Conservation (phyloP, 2,113 vertebrate genomes). For the Pterocles gutturalis region DNA sequence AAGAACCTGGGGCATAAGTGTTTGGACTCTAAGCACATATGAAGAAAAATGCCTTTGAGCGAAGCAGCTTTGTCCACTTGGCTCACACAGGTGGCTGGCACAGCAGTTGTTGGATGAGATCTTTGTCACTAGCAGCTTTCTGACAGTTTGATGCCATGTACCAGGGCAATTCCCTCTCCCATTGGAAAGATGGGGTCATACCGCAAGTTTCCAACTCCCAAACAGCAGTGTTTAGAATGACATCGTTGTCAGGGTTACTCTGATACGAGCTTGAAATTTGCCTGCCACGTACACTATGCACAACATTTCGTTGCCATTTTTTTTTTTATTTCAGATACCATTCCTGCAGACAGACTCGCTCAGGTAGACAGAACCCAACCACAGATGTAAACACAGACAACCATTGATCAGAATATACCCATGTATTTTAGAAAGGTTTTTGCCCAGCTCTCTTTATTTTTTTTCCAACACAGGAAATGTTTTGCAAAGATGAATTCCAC, state of each 20-base stretch:
- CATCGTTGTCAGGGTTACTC: neutral
- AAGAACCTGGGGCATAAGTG: neutral
- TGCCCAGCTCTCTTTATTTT: neutral
- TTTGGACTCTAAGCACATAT: neutral
- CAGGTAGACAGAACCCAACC: neutral
- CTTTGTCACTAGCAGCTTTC: neutral
- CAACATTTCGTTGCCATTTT: neutral
- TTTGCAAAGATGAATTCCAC: neutral
- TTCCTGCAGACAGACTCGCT: neutral
- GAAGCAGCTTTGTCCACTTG: neutral
- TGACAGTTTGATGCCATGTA: neutral
- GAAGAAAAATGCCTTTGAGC: neutral
- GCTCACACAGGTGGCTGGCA: neutral
- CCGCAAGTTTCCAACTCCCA: neutral
- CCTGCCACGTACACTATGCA: neutral
- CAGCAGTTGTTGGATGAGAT: rapidly evolving
- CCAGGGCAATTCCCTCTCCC: neutral
- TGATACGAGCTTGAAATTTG: neutral
- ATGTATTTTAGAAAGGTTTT: neutral
- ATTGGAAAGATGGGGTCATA: neutral
- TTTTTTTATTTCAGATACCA: neutral
- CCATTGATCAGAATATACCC: neutral
- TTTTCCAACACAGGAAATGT: neutral
- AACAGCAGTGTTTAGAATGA: neutral
- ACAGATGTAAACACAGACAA: neutral